Base-by-base conservation (phyloP, 1,140 invertebrate species). In the Hyphantria cunea region DNA sequence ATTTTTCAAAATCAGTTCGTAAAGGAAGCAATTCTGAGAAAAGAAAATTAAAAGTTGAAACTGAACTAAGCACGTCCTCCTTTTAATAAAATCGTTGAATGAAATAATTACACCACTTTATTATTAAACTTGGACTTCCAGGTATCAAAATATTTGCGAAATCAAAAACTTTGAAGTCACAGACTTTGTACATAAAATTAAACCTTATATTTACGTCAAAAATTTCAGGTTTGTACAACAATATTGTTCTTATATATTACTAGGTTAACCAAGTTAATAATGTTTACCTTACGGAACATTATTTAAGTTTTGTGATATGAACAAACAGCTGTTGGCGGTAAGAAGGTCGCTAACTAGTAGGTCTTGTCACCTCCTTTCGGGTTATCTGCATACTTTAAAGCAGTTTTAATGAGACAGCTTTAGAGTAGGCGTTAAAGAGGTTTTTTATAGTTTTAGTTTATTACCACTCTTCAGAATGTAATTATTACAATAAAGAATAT, bases 121-220 rank as follows among this genome's bases (percentile, higher is more conserved):
- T 25, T 1, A 25, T 25, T 25, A 25, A 25, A 25, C 17, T 25
- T 25, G 17, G 2, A 25, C 2, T 5, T 25, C 5, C 17, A 25
- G 17, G 17, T 25, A 25, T 25, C 17, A 25, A 25, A 25, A 25
- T 5, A 3, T 25, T 3, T 25, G 17, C 5, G 5, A 25, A 25
- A 25, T 25, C 5, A 3, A 17, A 45, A 45, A 14, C 31, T 11
- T n/a, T n/a, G n/a, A n/a, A n/a, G 25, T 17, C 33, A 34, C 12
- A 34, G 32, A 33, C 15, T 55, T 45, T n/a, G n/a, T 31, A 25
- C 9, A 14, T 7, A 3, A 45, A 47, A 47, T 55, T 53, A 6
- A 12, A 31, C n/a, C 39, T 13, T 13, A 14, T 12, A 14, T 37
- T 42, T 52, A 39, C 17, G 17, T 5, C 1, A 39, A 13, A 15